Evolutionary conservation across 2,797 vertebrate genomes (phyloP).

Genomic region (Mergus octosetaceus): DNA sequence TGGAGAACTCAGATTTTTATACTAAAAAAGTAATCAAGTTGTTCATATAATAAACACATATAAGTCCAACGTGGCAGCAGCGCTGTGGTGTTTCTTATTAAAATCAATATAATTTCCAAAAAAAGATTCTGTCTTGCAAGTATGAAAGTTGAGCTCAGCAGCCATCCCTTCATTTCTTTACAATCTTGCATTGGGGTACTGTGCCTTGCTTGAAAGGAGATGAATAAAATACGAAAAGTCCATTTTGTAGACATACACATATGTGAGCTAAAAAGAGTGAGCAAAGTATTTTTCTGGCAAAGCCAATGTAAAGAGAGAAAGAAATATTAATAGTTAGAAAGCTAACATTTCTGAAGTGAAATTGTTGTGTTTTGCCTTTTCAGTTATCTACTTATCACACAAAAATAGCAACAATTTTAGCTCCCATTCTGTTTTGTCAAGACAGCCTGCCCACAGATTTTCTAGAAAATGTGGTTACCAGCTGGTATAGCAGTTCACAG

Average conservation of each 20-base stretch:
- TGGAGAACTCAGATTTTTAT: neutral
- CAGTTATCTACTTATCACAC: conserved; percentile 55
- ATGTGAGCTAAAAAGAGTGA: neutral
- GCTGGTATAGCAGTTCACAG: conserved; percentile 67
- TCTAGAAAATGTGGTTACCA: conserved; percentile 72
- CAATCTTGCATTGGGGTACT: neutral
- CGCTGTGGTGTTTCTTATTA: neutral
- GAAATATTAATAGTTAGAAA: conserved; percentile 27
- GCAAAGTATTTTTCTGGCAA: conserved; percentile 4
- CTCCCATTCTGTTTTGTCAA: conserved; percentile 67
- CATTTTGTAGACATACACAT: neutral
- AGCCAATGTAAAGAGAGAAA: conserved; percentile 4
- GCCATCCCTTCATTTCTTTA: conserved; percentile 22
- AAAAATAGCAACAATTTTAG: conserved; percentile 68
- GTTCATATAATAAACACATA: neutral
- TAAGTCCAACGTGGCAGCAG: neutral
- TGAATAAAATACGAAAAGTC: neutral
- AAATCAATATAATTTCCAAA: conserved; percentile 27
- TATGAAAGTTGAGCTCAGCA: conserved; percentile 21
- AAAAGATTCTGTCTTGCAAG: conserved; percentile 61
- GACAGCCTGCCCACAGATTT: conserved; percentile 69
- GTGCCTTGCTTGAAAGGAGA: neutral
- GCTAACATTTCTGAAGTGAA: conserved; percentile 29
- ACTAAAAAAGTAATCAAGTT: neutral
- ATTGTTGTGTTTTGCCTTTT: conserved; percentile 57